Percentiles rank a stretch among this genome's conserved stretches.
These are phyloP conservation scores for Scortum barcoo DNA, from an alignment of 2,113 vertebrate species.

Conservation along the genomic window DNA sequence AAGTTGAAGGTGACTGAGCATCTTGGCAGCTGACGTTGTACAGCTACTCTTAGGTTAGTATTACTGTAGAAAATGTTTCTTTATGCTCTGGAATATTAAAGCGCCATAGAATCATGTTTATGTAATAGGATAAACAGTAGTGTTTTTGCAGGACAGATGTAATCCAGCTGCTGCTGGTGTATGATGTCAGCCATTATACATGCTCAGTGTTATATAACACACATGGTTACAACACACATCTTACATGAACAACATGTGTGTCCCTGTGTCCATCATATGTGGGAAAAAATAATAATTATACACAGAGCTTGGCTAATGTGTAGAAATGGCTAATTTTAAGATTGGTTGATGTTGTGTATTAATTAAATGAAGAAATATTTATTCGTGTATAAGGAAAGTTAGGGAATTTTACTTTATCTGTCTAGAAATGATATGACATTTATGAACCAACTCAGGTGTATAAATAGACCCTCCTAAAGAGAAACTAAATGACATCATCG, in stretches of 20 bases:
- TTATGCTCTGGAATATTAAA: slow-evolving; percentile 3
- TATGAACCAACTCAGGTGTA: neutral
- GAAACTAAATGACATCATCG: neutral
- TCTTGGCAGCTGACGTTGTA: neutral
- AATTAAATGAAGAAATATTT: neutral
- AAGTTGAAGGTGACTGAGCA: slow-evolving; percentile 2
- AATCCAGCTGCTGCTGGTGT: slow-evolving; percentile 17
- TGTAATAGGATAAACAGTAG: neutral
- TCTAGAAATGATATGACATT: neutral
- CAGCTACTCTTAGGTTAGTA: neutral
- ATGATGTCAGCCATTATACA: neutral
- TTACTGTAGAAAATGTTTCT: slow-evolving; percentile 10
- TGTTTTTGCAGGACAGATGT: slow-evolving; percentile 14
- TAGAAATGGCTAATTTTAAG: neutral
- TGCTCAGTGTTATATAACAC: slow-evolving; percentile 16
- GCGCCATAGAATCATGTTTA: slow-evolving; percentile 10
- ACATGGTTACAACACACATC: slow-evolving; percentile 17
- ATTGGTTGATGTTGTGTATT: neutral
- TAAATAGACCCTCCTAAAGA: neutral
- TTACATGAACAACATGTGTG: neutral
- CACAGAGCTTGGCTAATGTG: neutral
- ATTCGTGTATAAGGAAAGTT: neutral
- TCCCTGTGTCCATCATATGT: neutral
- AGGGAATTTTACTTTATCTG: neutral
- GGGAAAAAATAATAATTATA: neutral